Base-by-base conservation (phyloP, 1,140 invertebrate species). In the Littorina saxatilis region DNA sequence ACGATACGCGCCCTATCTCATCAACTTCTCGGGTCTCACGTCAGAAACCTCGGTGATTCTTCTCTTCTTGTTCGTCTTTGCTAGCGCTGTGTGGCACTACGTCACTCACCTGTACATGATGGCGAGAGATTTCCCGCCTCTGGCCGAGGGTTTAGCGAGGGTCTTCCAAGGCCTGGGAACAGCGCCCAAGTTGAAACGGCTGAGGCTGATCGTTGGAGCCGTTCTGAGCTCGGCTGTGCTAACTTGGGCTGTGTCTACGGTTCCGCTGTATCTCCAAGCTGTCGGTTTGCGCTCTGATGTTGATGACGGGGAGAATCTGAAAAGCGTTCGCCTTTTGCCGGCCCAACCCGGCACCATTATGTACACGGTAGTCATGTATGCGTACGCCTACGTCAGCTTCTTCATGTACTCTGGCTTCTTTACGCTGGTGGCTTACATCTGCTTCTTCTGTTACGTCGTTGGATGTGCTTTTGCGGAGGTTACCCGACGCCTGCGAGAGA, bases 361-460 rank as follows among this genome's bases (percentile, higher is more conserved):
- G 58, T 11, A 61, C 27, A 23, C 4, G 23, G 27, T 29, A 9
- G 58, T 23, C 27, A 7, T 61, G 20, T 61, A 61, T 29, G 58
- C n/a, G 7, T 61, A 61, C 58, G 27, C 58, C 23, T 61, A 61
- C 23, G 58, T 61, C 20, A 61, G 27, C 58, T 23, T 61, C 5
- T 61, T 61, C 58, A 23, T n/a, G 58, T 61, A 61, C 27, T 29
- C n/a, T 23, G 58, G 58, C 20, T 61, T 61, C 58, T 61, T 13
- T 23, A 61, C 58, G 20, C 58, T 61, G 9, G 23, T 61, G 9
- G 58, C 58, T 23, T 61, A 61, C 58, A 61, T 61, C 27, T 13
- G 9, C 20, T 61, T 61, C 58, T 61, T 61, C 58, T 61, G 58
- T 23, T 61, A 61, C 58, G 58, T 61, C 58, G 58, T 61, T 23